phyloP scores from a whole-genome alignment of 1,140 invertebrate genomes.

The Globodera rostochiensis region DNA sequence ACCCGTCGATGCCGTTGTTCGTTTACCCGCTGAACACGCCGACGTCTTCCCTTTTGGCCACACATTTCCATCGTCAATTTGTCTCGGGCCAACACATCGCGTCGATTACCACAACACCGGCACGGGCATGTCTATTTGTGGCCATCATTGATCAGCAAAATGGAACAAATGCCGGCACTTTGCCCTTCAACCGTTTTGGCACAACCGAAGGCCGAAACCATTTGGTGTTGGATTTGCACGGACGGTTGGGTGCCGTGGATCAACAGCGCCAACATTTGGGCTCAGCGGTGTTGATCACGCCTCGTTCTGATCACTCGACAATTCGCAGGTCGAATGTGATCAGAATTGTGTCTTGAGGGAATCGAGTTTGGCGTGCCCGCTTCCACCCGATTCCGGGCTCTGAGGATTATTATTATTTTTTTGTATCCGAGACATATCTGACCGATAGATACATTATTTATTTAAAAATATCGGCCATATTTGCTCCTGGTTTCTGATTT shows the following conservation, averaged over 20 bases:
- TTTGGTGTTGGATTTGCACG: slow-evolving; percentile 32
- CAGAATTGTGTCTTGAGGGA: no score
- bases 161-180: slow-evolving; percentile 1
- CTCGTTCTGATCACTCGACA: neutral
- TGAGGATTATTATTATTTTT: no score
- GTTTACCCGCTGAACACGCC: slow-evolving; percentile 34
- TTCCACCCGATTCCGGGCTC: no score
- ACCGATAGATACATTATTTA: no score
- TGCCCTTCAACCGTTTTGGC: slow-evolving; percentile 34
- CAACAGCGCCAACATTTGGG: neutral
- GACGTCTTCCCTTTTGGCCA: slow-evolving; percentile 14
- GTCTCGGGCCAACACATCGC: slow-evolving; percentile 23
- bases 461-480: no score
- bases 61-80: slow-evolving; percentile 33
- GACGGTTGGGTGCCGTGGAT: neutral
- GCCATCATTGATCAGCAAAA: slow-evolving; percentile 29
- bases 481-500: no score
- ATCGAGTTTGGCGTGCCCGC: no score
- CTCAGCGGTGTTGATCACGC: slow-evolving; percentile 8
- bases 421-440: no score
- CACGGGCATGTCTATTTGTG: slow-evolving; percentile 55
- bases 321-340: slow-evolving; percentile 1
- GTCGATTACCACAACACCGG: slow-evolving; percentile 17
- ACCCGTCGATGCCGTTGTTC: slow-evolving; percentile 46
- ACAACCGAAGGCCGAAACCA: slow-evolving; percentile 40